These are phyloP conservation scores for Oreocharis arfaki DNA, from an alignment of 2,113 vertebrate species.

Conservation along the genomic window DNA sequence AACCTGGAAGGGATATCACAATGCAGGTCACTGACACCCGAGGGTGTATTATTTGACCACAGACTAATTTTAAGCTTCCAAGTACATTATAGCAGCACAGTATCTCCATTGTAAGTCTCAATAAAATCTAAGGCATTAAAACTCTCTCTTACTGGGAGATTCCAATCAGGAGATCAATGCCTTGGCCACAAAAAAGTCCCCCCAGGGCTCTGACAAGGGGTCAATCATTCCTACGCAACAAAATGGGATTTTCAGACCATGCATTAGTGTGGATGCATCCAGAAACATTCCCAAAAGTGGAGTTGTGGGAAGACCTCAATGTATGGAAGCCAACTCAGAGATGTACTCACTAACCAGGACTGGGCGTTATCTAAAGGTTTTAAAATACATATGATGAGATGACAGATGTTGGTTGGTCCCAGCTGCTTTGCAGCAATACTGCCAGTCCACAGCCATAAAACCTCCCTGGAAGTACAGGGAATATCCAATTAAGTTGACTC, in stretches of 20 bases:
- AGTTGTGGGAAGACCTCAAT: not conserved
- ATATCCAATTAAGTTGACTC: not conserved
- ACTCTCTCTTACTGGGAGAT: not conserved
- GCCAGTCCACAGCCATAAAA: conserved; percentile 10
- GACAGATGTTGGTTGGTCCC: not conserved
- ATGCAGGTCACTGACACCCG: conserved; percentile 21
- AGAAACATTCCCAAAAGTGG: not conserved
- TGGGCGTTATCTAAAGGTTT: not conserved
- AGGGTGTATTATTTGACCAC: conserved; percentile 27
- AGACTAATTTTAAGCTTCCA: conserved; percentile 20
- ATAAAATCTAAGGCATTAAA: not conserved
- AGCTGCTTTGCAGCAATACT: not conserved
- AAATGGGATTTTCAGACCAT: not conserved
- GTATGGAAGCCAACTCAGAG: not conserved
- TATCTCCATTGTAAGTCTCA: not conserved
- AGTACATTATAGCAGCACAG: not conserved
- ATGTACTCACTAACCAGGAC: not conserved
- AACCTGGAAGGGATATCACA: conserved; percentile 34
- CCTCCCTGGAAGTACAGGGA: not conserved
- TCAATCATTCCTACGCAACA: not conserved
- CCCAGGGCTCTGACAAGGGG: not conserved
- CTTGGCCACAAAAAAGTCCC: not conserved
- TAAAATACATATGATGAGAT: not conserved
- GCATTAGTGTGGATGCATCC: fast-evolving
- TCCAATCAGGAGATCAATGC: not conserved